Evolutionary conservation across 2,113 vertebrate species (phyloP).

Genomic region (Pomatorhinus ruficollis): DNA sequence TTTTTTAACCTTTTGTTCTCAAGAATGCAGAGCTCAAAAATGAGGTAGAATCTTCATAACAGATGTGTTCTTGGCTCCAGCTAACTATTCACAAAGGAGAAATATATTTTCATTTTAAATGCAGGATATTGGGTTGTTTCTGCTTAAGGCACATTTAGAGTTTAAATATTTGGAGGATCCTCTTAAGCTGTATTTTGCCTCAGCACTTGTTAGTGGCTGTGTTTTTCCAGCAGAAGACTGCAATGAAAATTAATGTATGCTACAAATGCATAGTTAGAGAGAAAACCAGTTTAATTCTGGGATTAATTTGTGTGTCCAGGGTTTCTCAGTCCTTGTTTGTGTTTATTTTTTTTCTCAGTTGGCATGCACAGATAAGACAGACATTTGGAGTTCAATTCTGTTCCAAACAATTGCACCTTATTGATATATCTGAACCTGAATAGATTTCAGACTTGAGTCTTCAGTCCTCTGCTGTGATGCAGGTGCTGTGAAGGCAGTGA

Average conservation of each 20-base stretch:
- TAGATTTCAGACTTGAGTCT: background rate
- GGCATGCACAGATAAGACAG: background rate
- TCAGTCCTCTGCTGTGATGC: background rate
- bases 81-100: conserved; percentile 49
- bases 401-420: background rate
- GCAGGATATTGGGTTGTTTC: conserved; percentile 42
- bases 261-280: background rate
- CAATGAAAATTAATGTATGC: background rate
- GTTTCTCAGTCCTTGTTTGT: background rate
- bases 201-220: background rate
- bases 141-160: conserved; percentile 33
- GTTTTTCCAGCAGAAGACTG: background rate
- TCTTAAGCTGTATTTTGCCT: conserved; percentile 2
- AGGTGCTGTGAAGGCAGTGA: background rate
- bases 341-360: background rate
- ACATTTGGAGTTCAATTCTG: background rate
- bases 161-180: conserved; percentile 34
- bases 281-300: background rate
- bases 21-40: conserved; percentile 22
- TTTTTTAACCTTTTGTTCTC: background rate
- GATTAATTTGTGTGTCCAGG: background rate
- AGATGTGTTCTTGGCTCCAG: conserved; percentile 58
- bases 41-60: conserved; percentile 17
- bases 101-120: conserved; percentile 54
- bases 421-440: background rate